Evolutionary conservation across 2,888 invertebrate genomes (phyloP), one percentile per base, ranked within the genome.

Genomic region (Cheilosia vulpina): DNA sequence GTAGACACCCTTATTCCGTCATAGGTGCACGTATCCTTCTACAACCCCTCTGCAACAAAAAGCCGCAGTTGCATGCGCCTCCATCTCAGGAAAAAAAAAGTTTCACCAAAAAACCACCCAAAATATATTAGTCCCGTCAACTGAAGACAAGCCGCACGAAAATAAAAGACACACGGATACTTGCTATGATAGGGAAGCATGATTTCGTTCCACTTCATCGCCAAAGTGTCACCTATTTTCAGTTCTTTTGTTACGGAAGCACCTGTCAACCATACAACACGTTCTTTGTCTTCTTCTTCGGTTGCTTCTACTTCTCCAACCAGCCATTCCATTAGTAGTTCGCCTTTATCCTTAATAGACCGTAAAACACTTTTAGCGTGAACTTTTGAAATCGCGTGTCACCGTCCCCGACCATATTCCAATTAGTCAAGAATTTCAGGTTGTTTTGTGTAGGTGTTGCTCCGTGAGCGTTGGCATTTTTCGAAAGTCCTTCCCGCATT

Each of bases 341-440:
- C 13, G 13, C 69, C 57, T 58, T 63, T 53, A 73, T 53, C 79
- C 72, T 24, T 79, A 69, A 69, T 65, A 75, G 84, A 73, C 65
- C 69, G 69, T 75, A 75, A 80, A 84, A 75, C 69, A 65, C 69
- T 75, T 84, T 80, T 41, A 69, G 80, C 58, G 84, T 76, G 71
- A 84, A 80, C 79, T 75, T 84, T 79, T 79, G 45, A 75, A 79
- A 84, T 84, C 84, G 84, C 84, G 84, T 84, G 84, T 75, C 75
- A 75, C 65, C 69, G 75, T 75, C 75, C 71, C 65, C 63, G 75
- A 65, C 79, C 79, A 84, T 73, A 84, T 79, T 84, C 84, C 84
- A 84, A 84, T 84, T 80, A 84, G 84, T 75, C 84, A 84, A 84
- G 75, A 76, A 71, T 84, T 76, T 75, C 63, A 43, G 55, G 72